Evolutionary conservation across 1,140 invertebrate genomes (phyloP).

Genomic region (Hormaphis cornu): DNA sequence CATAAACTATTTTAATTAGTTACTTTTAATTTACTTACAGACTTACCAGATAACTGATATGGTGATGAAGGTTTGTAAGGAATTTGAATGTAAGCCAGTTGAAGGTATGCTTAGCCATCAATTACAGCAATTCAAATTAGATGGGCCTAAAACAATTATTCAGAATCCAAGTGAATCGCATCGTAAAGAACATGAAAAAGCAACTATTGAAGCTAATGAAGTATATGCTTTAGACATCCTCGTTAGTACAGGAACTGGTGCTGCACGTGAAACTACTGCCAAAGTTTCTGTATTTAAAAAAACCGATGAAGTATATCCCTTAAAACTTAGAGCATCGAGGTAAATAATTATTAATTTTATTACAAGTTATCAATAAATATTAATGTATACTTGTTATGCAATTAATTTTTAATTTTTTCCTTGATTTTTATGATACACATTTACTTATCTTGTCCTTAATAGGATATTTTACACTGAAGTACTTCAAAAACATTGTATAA

Average conservation of each 20-base stretch:
- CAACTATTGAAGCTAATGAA: constrained; percentile 90
- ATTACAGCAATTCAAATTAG: constrained; percentile 90
- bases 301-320: constrained; percentile 91
- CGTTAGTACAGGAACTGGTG: constrained; percentile 85
- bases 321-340: constrained; percentile 90
- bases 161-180: constrained; percentile 96
- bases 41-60: constrained; percentile 86
- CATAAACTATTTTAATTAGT: too few species aligned
- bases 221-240: constrained; percentile 98
- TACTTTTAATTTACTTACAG: constrained; percentile 46
- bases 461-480: constrained; percentile 77
- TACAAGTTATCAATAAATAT: neutral
- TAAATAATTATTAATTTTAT: neutral
- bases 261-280: constrained; percentile 78
- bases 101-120: constrained; percentile 99
- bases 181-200: constrained; percentile 95
- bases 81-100: constrained; percentile 92
- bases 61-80: constrained; percentile 85
- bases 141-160: constrained; percentile 98
- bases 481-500: constrained; percentile 85
- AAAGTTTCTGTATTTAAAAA: constrained; percentile 97
- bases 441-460: neutral
- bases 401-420: neutral
- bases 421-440: too few species aligned
- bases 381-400: too few species aligned